Percentiles rank a stretch among this genome's conserved stretches.
phyloP scores from a whole-genome alignment of 2,113 vertebrate genomes.

The Rhabdomys dilectus region DNA sequence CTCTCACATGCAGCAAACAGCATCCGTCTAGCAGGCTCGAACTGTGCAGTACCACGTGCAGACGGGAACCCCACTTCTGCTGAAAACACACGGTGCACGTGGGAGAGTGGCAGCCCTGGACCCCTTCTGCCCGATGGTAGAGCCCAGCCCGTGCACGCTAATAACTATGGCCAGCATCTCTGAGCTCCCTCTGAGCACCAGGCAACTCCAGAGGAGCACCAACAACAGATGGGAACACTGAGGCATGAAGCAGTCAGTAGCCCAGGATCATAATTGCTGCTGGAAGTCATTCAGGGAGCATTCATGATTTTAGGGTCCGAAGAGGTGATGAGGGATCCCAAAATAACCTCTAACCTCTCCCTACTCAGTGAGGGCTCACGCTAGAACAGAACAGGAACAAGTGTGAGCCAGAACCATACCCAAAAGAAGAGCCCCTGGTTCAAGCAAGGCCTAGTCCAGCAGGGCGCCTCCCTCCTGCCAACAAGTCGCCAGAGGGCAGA shows the following conservation, averaged over 20 bases:
- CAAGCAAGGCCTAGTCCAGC: background rate
- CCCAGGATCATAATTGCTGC: background rate
- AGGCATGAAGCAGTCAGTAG: background rate
- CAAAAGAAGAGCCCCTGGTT: background rate
- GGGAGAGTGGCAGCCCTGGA: background rate
- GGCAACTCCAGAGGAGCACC: background rate
- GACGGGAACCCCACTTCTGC: background rate
- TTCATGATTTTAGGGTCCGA: background rate
- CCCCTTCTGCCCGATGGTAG: background rate
- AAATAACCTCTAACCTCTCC: background rate
- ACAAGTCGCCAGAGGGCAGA: background rate
- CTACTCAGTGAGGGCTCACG: background rate
- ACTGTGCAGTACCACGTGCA: background rate
- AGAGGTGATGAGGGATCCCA: background rate
- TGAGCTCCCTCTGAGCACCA: background rate
- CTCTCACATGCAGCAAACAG: background rate
- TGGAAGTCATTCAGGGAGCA: background rate
- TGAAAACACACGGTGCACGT: background rate
- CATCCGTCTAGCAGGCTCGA: background rate
- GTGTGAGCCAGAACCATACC: background rate
- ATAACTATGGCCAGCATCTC: background rate
- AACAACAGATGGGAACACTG: background rate
- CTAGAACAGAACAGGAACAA: background rate
- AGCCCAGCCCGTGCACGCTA: background rate
- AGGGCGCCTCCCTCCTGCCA: background rate